A percentile compares a stretch with the other conserved stretches of the same genome.
Evolutionary conservation across 2,113 vertebrate genomes (phyloP).

Genomic region (Mormyrus iriodes): DNA sequence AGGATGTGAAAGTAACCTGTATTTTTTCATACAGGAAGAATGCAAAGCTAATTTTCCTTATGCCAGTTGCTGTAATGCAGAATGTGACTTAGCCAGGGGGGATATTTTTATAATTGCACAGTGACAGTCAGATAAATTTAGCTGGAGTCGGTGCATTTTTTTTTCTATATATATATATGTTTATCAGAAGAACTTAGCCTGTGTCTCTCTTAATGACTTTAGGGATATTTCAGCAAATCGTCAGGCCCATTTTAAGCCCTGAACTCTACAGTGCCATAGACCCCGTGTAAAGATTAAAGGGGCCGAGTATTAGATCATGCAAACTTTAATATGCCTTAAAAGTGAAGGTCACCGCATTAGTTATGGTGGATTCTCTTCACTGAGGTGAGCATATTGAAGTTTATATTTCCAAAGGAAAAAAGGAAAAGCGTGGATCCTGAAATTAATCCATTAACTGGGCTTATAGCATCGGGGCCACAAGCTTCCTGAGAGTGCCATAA

Average conservation of each 20-base stretch:
- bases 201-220: background rate
- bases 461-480: background rate
- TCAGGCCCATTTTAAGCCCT: background rate
- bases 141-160: background rate
- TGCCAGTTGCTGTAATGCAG: background rate
- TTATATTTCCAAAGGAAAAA: background rate
- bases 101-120: background rate
- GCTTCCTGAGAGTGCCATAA: background rate
- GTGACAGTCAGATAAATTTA: background rate
- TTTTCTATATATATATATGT: background rate
- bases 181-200: background rate
- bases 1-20: background rate
- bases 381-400: background rate
- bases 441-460: background rate
- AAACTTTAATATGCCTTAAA: conserved; percentile 4
- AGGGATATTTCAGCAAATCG: background rate
- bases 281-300: background rate
- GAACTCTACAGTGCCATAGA: background rate
- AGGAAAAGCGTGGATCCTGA: background rate
- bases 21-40: background rate
- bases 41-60: background rate
- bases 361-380: background rate
- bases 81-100: background rate
- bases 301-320: background rate
- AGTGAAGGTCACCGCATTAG: conserved; percentile 5